Conservation (phyloP, 2,888 invertebrate species). For the Calliopum simillimum region DNA sequence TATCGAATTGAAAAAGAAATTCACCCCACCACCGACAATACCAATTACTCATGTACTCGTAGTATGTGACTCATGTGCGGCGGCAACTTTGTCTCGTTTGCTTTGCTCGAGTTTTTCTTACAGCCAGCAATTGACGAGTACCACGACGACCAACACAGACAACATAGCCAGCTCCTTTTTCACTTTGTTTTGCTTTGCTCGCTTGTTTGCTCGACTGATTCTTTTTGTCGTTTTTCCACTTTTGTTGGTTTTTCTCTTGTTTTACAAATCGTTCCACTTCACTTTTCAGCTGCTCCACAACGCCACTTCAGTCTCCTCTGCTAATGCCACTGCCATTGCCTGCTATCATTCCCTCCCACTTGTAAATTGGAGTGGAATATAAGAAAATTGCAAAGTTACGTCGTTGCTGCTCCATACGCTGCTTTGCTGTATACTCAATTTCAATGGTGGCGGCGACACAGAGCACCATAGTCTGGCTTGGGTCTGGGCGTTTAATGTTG, state of each 20-base stretch:
- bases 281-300: conserved; percentile 10
- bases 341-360: background rate
- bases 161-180: no score
- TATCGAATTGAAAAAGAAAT: no score
- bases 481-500: background rate
- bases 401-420: conserved; percentile 5
- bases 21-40: no score
- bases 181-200: conserved; percentile 12
- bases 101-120: no score
- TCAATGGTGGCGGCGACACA: background rate
- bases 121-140: no score
- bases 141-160: no score
- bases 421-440: conserved; percentile 4
- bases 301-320: background rate
- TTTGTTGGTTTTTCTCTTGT: background rate
- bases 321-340: background rate
- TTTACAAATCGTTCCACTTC: conserved; percentile 16
- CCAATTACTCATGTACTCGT: no score
- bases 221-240: conserved; percentile 14
- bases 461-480: background rate
- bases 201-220: conserved; percentile 22
- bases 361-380: no score
- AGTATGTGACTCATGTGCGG: no score
- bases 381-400: background rate
- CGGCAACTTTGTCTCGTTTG: no score